A percentile compares a stretch with the other conserved stretches of the same genome.
Conservation (phyloP, 2,113 vertebrate genomes). For the Catharus minimus region DNA sequence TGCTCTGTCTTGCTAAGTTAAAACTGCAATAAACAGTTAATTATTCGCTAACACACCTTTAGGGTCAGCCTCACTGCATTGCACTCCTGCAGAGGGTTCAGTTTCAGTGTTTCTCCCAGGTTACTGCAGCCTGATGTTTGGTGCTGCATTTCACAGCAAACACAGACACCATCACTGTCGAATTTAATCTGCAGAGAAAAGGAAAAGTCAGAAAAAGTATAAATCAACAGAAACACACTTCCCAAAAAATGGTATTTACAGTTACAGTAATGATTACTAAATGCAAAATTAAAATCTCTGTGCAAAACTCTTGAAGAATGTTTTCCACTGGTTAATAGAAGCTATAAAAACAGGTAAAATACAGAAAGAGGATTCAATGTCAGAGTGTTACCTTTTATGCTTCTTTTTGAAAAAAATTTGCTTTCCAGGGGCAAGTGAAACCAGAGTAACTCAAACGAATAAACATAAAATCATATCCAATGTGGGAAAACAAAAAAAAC, state of each 20-base stretch:
- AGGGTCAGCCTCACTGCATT: slow-evolving; percentile 90
- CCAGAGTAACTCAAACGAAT: neutral
- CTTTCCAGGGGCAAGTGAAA: neutral
- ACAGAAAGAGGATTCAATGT: neutral
- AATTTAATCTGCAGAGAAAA: slow-evolving; percentile 81
- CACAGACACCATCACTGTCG: slow-evolving; percentile 95
- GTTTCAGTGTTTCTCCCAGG: slow-evolving; percentile 92
- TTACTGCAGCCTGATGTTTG: slow-evolving; percentile 93
- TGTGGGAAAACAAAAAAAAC: neutral
- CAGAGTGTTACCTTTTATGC: neutral
- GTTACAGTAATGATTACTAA: neutral
- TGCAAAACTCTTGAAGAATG: neutral
- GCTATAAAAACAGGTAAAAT: neutral
- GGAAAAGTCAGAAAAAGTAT: slow-evolving; percentile 2
- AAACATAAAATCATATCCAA: neutral
- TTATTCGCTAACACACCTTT: slow-evolving; percentile 77
- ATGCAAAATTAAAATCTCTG: neutral
- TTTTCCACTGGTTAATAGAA: neutral
- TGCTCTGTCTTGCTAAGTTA: neutral
- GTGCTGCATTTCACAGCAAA: slow-evolving; percentile 94
- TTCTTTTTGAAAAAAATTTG: neutral
- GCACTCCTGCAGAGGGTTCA: slow-evolving; percentile 92
- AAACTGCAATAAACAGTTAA: neutral
- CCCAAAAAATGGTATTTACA: neutral
- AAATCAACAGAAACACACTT: neutral